Conservation (phyloP, 2,113 vertebrate species). For the Stegastes partitus region DNA sequence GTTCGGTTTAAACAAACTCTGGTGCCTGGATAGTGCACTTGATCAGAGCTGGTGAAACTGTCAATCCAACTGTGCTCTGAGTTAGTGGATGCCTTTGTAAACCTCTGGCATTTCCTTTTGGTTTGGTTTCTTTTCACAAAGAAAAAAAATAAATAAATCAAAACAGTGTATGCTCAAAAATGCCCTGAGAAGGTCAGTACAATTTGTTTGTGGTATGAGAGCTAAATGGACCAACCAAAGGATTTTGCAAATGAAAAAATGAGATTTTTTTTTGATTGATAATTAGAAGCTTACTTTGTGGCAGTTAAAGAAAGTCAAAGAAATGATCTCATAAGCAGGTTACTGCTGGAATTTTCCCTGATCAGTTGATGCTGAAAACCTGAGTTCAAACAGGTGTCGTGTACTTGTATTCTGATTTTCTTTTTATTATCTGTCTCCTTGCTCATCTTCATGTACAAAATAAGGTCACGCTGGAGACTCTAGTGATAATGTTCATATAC, state of each 20-base stretch:
- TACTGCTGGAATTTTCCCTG: background rate
- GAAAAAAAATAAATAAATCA: background rate
- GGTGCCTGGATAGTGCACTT: too few relatives aligned
- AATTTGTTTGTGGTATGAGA: background rate
- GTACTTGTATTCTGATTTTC: too few relatives aligned
- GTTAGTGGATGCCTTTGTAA: background rate
- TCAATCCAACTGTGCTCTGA: background rate
- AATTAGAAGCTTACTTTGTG: background rate
- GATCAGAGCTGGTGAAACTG: background rate
- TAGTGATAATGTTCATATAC: background rate
- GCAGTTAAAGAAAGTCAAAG: background rate
- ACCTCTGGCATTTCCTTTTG: background rate
- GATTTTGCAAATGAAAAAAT: background rate
- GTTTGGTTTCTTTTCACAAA: background rate
- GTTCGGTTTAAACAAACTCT: too few relatives aligned
- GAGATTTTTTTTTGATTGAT: background rate
- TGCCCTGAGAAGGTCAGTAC: background rate
- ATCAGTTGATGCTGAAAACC: background rate
- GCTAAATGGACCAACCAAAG: background rate
- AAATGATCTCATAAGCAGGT: background rate
- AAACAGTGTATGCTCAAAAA: background rate
- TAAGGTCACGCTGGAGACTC: background rate
- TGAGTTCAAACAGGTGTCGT: background rate
- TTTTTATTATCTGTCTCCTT: background rate
- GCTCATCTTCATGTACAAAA: too few relatives aligned